phyloP scores from a whole-genome alignment of 2,888 invertebrate genomes.

The Synanthedon vespiformis region DNA sequence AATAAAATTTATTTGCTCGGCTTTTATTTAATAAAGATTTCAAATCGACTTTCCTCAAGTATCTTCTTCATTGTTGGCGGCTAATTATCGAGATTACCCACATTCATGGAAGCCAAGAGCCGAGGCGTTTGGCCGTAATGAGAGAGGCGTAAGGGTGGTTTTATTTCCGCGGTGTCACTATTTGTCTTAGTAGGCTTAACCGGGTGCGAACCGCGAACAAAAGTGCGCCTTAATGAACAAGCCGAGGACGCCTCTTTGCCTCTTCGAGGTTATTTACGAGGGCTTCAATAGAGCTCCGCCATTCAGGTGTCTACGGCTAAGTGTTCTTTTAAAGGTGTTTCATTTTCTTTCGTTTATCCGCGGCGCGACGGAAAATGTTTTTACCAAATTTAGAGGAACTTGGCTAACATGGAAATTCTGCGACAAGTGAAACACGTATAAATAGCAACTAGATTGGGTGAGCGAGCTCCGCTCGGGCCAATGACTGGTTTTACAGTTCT shows the following conservation, averaged over 20 bases:
- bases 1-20: not conserved
- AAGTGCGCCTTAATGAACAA: constrained; percentile 29
- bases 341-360: constrained; percentile 21
- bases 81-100: constrained; percentile 22
- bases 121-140: too few relatives aligned
- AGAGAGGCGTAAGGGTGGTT: not conserved
- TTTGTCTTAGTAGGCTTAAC: constrained; percentile 14
- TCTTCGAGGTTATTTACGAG: constrained; percentile 14
- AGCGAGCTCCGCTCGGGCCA: too few relatives aligned
- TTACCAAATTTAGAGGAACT: not conserved
- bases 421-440: too few relatives aligned
- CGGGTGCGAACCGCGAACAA: constrained; percentile 20
- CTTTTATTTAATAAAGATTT: not conserved
- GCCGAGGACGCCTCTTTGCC: constrained; percentile 6
- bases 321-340: constrained; percentile 23
- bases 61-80: constrained; percentile 10
- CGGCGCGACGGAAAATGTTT: constrained; percentile 8
- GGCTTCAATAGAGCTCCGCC: constrained; percentile 15
- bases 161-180: constrained; percentile 6
- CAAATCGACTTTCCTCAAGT: not conserved
- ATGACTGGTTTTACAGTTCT: too few relatives aligned
- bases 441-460: too few relatives aligned
- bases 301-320: constrained; percentile 22
- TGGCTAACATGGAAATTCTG: too few relatives aligned
- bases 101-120: too few relatives aligned